Conservation (phyloP, 2,797 vertebrate species). For the Arrhamphus sclerolepis region DNA sequence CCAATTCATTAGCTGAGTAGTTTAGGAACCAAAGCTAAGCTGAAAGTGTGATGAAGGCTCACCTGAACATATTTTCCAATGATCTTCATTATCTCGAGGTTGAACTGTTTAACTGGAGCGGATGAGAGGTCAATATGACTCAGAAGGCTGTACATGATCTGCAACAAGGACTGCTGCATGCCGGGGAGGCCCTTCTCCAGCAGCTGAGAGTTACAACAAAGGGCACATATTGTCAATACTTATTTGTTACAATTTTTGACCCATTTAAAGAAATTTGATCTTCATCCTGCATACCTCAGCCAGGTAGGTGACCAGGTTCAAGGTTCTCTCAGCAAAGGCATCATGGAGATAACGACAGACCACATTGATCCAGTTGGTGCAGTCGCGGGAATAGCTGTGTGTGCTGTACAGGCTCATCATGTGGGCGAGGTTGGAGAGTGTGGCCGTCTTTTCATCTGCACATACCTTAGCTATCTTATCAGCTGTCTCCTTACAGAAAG, state of each 20-base stretch:
- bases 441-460: conserved; percentile 92
- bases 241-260: neutral
- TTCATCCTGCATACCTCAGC: conserved; percentile 86
- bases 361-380: conserved; percentile 98
- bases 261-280: neutral
- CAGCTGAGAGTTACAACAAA: conserved; percentile 80
- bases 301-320: conserved; percentile 94
- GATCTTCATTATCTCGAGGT: conserved; percentile 98
- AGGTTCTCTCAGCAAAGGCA: conserved; percentile 93
- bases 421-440: conserved; percentile 95
- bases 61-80: conserved; percentile 99
- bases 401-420: conserved; percentile 99
- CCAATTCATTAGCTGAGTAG: too few species aligned
- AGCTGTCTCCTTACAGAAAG: conserved; percentile 98
- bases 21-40: too few species aligned
- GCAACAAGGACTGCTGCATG: conserved; percentile 96
- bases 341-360: conserved; percentile 97
- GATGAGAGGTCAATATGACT: conserved; percentile 95
- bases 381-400: conserved; percentile 96
- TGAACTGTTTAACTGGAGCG: conserved; percentile 97
- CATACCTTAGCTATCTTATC: conserved; percentile 97
- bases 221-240: neutral
- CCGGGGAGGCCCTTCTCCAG: conserved; percentile 95
- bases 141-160: conserved; percentile 96
- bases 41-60: neutral